Evolutionary conservation across 2,113 vertebrate species (phyloP), one percentile per base, ranked within the genome.

Genomic region (Pomatorhinus ruficollis): DNA sequence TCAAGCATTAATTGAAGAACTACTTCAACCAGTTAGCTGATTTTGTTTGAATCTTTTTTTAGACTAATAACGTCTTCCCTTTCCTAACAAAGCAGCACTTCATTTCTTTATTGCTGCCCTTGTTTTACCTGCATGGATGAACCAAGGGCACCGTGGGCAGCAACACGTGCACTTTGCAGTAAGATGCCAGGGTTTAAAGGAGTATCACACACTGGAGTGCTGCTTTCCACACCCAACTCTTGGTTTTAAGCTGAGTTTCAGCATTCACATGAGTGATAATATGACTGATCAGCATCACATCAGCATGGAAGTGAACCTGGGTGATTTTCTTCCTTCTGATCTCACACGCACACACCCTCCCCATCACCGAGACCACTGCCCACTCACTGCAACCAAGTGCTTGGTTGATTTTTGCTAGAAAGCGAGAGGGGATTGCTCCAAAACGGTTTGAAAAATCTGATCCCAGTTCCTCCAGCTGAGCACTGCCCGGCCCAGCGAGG

Each of bases 1-100:
- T 78, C 92, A 56, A 76, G 85, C 83, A 68, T 89, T 96, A 94
- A 94, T 16, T 92, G 83, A 89, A 96, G 85, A 93, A 90, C 68
- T n/a, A 63, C 92, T 78, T 86, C 93, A 86, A 81, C 57, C 80
- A 81, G 83, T 42, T 68, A 61, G 71, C 52, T 44, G 16, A 47
- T 68, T 72, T 40, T 64, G 40, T 72, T 75, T 40, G 27, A 90
- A 37, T 37, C 83, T 90, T 75, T 16, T 87, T 83, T 87, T 61
- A 27, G n/a, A 35, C 68, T 57, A 66, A 88, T 49, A 90, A 83
- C 20, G 27, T 45, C 78, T 85, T 60, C n/a, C 83, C 40, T 77
- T 83, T 64, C 74, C 75, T 80, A 72, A 60, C 63, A 78, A 92
- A 90, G 71, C 60, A 70, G 35, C 56, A 22, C 59, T 83, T 78